Conservation (phyloP, 2,797 vertebrate genomes). For the Miichthys miiuy region DNA sequence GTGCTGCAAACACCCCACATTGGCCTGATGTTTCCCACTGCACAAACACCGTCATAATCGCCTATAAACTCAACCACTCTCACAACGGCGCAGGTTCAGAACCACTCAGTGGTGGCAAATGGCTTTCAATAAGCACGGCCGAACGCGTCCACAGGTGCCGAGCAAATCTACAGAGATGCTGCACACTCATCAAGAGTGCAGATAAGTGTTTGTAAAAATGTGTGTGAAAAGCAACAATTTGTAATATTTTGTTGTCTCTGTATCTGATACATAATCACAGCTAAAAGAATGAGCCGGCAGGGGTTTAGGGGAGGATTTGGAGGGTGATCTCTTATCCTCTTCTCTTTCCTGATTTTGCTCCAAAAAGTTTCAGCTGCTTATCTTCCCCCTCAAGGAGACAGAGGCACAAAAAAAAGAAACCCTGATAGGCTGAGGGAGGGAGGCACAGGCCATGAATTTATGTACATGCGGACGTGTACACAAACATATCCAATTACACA, state of each 20-base stretch:
- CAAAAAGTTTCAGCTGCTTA: conserved; percentile 67
- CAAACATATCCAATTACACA: conserved; percentile 68
- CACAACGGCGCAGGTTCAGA: conserved; percentile 41
- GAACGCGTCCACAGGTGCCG: conserved; percentile 36
- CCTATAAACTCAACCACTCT: conserved; percentile 45
- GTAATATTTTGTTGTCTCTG: conserved; percentile 45
- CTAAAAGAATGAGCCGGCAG: conserved; percentile 60
- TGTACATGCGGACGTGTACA: conserved; percentile 38
- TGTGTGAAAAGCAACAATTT: conserved; percentile 51
- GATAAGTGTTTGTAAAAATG: conserved; percentile 35
- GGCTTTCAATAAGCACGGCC: conserved; percentile 33
- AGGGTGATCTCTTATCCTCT: conserved; percentile 59
- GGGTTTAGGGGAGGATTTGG: conserved; percentile 68
- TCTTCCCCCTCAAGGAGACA: conserved; percentile 61
- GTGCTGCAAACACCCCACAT: conserved; percentile 23
- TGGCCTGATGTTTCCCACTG: conserved; percentile 35
- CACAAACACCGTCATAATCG: conserved; percentile 41
- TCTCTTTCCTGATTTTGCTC: conserved; percentile 36
- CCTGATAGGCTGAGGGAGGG: conserved; percentile 35
- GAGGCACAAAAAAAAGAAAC: conserved; percentile 47
- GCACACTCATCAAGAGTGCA: conserved; percentile 29
- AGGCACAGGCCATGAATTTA: conserved; percentile 39
- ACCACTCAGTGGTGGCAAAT: conserved; percentile 39
- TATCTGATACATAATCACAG: conserved; percentile 72
- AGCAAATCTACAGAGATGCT: conserved; percentile 32